A percentile compares a stretch with the other conserved stretches of the same genome.
Conservation (phyloP, 2,113 vertebrate species). For the Rhegmatorhina hoffmannsi region DNA sequence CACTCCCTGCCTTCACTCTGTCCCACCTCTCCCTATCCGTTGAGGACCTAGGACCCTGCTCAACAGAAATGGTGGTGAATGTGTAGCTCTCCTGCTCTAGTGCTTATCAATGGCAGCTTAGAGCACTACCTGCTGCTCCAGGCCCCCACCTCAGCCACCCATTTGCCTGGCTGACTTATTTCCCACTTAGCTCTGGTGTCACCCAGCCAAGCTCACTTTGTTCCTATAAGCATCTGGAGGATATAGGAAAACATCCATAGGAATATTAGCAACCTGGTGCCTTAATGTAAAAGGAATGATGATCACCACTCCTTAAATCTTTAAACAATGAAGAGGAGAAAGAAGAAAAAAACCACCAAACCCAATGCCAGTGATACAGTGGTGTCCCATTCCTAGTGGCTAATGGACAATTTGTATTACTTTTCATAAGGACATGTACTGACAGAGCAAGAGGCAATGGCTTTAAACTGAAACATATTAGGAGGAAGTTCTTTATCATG, state of each 20-base stretch:
- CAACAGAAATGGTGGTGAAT: background rate
- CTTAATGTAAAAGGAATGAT: background rate
- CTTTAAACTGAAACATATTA: background rate
- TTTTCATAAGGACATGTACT: background rate
- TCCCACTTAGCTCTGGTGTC: background rate
- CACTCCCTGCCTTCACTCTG: background rate
- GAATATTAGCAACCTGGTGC: background rate
- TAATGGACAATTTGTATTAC: background rate
- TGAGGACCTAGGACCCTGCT: background rate
- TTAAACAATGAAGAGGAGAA: background rate
- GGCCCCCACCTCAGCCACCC: background rate
- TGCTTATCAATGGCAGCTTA: background rate
- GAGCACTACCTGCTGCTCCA: background rate
- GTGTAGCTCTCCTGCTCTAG: background rate
- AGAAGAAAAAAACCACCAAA: background rate
- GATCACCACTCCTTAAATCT: background rate
- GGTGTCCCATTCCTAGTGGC: background rate
- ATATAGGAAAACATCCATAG: background rate
- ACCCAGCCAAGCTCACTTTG: background rate
- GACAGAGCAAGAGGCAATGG: background rate
- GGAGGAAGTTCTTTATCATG: background rate
- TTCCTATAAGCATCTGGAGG: background rate
- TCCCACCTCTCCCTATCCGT: fast-evolving
- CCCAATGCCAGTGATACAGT: background rate
- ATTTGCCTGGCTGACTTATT: background rate